Base-by-base conservation (phyloP, 1,140 invertebrate genomes). In the Cataglyphis hispanica region DNA sequence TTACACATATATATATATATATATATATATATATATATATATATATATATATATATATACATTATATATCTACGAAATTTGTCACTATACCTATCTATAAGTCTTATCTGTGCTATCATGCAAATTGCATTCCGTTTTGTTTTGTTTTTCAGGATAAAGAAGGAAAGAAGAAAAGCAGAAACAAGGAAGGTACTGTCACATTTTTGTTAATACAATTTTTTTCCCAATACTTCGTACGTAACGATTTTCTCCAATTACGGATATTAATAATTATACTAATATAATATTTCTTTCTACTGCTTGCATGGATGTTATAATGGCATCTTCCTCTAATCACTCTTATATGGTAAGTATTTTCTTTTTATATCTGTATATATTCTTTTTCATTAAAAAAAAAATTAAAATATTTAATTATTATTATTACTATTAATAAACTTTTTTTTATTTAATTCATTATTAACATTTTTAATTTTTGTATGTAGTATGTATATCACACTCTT, bases 151-250 rank as follows among this genome's bases (percentile, higher is more conserved):
- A 98, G 97, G 97, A 98, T 88, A 97, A 98, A 94, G 97, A 97
- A 89, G 96, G 95, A 50, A 97, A 97, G 93, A 98, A 97, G 95
- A 97, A 97, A 93, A 96, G 96, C 88, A 96, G 97, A 94, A 97
- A 97, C 92, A 98, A 98, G 96, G 97, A 98, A 97, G 97, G 97
- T 97, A 95, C 96, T 64, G 8, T 86, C 53, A 34, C 31, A 69
- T n/a, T 83, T 8, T 43, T 43, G 22, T 53, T 19, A 60, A 61
- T 81, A 63, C 8, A 11, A 46, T 16, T 69, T 1, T 34, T 50
- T 56, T 75, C 53, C 27, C 27, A 11, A 7, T 72, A 63, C 31
- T 63, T 11, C 8, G 25, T 40, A 66, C 8, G 25, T 40, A 66
- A 66, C 19, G 13, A 56, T 63, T 69, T 78, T 63, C 25, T 50